These are phyloP conservation scores for Corvus cornix DNA, from an alignment of 2,113 vertebrate species.

Conservation along the genomic window DNA sequence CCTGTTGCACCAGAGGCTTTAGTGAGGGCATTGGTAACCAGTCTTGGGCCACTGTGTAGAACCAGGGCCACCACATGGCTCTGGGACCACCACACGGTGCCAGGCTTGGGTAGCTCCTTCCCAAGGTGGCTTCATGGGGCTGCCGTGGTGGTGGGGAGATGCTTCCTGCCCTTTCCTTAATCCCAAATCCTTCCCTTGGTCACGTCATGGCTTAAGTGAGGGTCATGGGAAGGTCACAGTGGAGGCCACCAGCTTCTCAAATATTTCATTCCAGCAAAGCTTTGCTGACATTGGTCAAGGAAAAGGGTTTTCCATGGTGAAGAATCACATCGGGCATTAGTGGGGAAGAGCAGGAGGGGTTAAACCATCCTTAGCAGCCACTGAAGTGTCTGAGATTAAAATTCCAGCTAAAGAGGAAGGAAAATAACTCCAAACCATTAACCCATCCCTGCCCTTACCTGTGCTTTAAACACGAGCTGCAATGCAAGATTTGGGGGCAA, in stretches of 20 bases:
- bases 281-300: neutral
- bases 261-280: neutral
- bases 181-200: neutral
- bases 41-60: neutral
- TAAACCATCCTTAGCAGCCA: neutral
- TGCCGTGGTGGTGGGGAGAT: neutral
- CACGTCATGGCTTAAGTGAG: neutral
- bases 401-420: neutral
- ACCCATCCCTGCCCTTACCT: neutral
- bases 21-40: neutral
- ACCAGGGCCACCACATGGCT: neutral
- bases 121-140: neutral
- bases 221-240: neutral
- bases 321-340: accelerated
- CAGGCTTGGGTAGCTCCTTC: neutral
- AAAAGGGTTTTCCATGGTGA: neutral
- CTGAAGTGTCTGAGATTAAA: neutral
- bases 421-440: neutral
- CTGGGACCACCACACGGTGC: neutral
- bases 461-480: constrained; percentile 19
- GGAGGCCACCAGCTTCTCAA: neutral
- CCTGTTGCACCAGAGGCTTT: neutral
- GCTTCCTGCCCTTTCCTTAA: neutral
- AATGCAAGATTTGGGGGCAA: accelerated
- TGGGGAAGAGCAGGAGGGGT: neutral